Percentiles rank a stretch among this genome's conserved stretches.
Evolutionary conservation across 2,888 invertebrate species (phyloP).

Genomic region (Drosophila siamana): DNA sequence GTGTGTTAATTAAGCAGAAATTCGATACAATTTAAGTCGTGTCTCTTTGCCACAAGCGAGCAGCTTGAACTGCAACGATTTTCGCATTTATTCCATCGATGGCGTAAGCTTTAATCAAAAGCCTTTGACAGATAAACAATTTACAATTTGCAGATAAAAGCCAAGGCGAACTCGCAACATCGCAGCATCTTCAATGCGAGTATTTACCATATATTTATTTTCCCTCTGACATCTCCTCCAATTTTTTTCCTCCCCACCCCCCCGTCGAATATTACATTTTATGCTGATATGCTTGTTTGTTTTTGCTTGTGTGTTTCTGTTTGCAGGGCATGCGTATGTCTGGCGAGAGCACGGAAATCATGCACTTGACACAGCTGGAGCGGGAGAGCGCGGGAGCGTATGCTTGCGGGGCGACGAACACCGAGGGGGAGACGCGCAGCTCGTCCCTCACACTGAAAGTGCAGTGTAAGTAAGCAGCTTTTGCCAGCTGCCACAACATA

Average conservation of each 20-base stretch:
- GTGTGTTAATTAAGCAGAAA: background rate
- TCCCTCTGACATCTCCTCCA: too few species aligned
- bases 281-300: conserved; percentile 3
- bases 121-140: conserved; percentile 14
- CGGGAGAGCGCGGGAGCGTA: conserved; percentile 92
- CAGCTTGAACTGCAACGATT: background rate
- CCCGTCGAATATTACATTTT: conserved; percentile 16
- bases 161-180: background rate
- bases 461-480: conserved; percentile 89
- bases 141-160: conserved; percentile 17
- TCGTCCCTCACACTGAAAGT: conserved; percentile 90
- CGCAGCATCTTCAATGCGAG: conserved; percentile 1
- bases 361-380: conserved; percentile 89
- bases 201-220: background rate
- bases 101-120: conserved; percentile 25
- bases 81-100: background rate
- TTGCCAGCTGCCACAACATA: conserved; percentile 11
- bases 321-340: conserved; percentile 86
- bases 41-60: background rate
- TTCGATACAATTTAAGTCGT: too few species aligned
- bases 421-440: conserved; percentile 92
- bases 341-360: conserved; percentile 86
- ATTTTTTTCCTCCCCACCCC: background rate
- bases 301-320: background rate
- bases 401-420: conserved; percentile 92